These are phyloP conservation scores for Drosophila littoralis DNA, from an alignment of 1,140 invertebrate species.

Conservation along the genomic window DNA sequence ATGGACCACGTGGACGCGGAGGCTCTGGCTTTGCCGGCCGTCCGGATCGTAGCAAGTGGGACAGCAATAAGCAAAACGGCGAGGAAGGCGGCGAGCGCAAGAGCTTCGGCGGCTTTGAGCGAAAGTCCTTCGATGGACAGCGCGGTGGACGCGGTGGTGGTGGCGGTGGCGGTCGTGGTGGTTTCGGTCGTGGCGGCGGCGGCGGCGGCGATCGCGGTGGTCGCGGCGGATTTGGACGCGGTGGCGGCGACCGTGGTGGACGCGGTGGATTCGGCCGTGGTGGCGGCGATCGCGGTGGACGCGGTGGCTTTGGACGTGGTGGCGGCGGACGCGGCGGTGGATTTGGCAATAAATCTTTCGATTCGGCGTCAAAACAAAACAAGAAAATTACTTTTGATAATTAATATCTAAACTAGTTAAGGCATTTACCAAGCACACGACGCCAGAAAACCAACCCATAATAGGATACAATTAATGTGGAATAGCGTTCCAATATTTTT, in stretches of 20 bases:
- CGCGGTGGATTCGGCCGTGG: conserved; percentile 73
- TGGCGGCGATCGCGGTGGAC: conserved; percentile 76
- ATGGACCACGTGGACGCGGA: conserved; percentile 78
- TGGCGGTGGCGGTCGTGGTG: conserved; percentile 83
- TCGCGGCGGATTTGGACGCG: conserved; percentile 79
- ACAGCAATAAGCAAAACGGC: conserved; percentile 73
- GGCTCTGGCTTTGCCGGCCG: conserved; percentile 78
- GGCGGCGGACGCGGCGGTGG: conserved; percentile 80
- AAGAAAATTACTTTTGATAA: conserved; percentile 95
- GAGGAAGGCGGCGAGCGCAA: conserved; percentile 84
- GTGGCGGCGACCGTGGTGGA: conserved; percentile 76
- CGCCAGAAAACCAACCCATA: background rate
- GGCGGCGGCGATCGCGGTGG: conserved; percentile 71
- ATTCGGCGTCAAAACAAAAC: conserved; percentile 86
- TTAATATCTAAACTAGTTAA: conserved; percentile 72
- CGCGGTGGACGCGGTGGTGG: conserved; percentile 83
- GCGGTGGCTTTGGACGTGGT: conserved; percentile 64
- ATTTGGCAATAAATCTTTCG: conserved; percentile 83
- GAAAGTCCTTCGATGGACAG: conserved; percentile 83
- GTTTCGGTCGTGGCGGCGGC: conserved; percentile 66
- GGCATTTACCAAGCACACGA: background rate
- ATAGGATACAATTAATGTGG: background rate
- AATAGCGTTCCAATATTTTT: background rate
- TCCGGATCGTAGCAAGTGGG: conserved; percentile 65
- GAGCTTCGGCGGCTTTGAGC: conserved; percentile 84